These are phyloP conservation scores for Drymodes brunneopygia DNA, from an alignment of 2,113 vertebrate genomes.

Conservation along the genomic window DNA sequence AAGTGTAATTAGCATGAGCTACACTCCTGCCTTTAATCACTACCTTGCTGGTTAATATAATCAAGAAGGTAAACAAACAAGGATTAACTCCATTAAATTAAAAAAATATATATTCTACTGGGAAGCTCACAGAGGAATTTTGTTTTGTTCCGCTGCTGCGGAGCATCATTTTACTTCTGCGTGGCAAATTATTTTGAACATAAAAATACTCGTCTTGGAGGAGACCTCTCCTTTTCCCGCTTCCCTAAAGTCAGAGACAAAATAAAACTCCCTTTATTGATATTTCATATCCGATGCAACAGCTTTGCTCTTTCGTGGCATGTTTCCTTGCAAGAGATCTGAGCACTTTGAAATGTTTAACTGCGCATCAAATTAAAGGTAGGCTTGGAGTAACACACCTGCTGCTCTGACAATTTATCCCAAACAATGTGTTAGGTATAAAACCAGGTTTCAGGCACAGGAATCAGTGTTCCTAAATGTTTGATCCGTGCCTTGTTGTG, in stretches of 20 bases:
- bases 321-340: neutral
- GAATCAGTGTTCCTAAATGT: neutral
- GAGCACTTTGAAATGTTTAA: neutral
- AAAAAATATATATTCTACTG: neutral
- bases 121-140: slow-evolving; percentile 4
- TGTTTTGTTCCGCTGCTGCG: neutral
- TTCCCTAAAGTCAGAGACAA: neutral
- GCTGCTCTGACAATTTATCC: neutral
- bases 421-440: neutral
- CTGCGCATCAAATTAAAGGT: neutral
- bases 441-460: neutral
- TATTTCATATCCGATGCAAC: neutral
- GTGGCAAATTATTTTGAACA: neutral
- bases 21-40: slow-evolving; percentile 36
- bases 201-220: neutral
- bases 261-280: neutral
- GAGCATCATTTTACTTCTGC: neutral
- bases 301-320: rapidly evolving
- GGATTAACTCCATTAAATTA: slow-evolving; percentile 19
- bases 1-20: neutral
- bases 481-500: rapidly evolving
- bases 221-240: neutral
- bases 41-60: slow-evolving; percentile 22
- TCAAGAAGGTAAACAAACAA: neutral
- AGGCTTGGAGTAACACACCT: neutral